Conservation (phyloP, 2,797 vertebrate species). For the Limosa lapponica region DNA sequence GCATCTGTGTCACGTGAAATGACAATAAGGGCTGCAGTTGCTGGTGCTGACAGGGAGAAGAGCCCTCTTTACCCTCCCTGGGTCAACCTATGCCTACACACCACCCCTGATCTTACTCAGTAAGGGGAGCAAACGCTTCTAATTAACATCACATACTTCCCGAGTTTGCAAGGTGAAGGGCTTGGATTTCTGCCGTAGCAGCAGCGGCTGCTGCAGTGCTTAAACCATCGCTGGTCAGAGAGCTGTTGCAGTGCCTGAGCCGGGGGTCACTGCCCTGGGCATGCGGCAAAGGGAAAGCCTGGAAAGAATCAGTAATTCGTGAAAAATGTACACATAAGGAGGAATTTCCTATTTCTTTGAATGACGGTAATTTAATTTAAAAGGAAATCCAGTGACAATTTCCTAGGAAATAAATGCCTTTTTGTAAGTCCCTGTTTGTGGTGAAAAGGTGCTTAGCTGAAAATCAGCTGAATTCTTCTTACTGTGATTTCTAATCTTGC, state of each 20-base stretch:
- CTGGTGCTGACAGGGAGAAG: neutral
- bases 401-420: slow-evolving; percentile 29
- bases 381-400: slow-evolving; percentile 27
- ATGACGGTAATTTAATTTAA: slow-evolving; percentile 37
- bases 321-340: slow-evolving; percentile 13
- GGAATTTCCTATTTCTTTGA: slow-evolving; percentile 39
- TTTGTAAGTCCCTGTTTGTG: neutral
- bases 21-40: neutral
- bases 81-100: neutral
- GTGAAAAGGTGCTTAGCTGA: slow-evolving; percentile 35
- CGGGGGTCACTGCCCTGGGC: neutral
- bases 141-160: neutral
- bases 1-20: neutral
- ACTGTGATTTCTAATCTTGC: neutral
- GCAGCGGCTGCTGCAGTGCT: neutral
- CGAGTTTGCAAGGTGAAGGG: neutral
- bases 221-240: neutral
- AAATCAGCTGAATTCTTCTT: slow-evolving; percentile 21
- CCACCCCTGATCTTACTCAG: neutral
- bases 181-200: slow-evolving; percentile 11
- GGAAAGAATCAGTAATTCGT: slow-evolving; percentile 38
- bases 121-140: neutral
- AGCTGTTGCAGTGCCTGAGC: neutral
- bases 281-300: slow-evolving; percentile 2
- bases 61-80: neutral